Percentiles rank a stretch among this genome's conserved stretches.
Conservation (phyloP, 2,797 vertebrate species). For the Austrolebias charrua region DNA sequence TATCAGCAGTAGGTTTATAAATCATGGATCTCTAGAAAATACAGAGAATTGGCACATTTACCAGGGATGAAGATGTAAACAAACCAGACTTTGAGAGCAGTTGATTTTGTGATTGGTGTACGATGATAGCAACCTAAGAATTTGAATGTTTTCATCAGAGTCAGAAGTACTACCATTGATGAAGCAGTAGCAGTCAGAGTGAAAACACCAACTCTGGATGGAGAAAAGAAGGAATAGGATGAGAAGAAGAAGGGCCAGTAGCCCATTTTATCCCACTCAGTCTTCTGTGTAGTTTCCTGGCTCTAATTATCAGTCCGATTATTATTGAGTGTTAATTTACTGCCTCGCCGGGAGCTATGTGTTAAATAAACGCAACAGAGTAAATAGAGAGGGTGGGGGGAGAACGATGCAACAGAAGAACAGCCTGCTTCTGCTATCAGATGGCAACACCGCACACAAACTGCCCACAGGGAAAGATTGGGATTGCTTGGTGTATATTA, state of each 20-base stretch:
- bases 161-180: not conserved
- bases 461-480: conserved; percentile 51
- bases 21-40: not conserved
- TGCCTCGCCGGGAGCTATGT: conserved; percentile 74
- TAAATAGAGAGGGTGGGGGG: conserved; percentile 60
- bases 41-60: not conserved
- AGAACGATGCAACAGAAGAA: conserved; percentile 34
- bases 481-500: conserved; percentile 40
- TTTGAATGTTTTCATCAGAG: not conserved
- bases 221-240: conserved; percentile 3
- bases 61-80: too few species aligned
- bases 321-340: conserved; percentile 81
- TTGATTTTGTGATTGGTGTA: not conserved
- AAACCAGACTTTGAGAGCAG: not conserved
- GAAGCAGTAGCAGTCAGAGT: conserved; percentile 5
- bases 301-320: conserved; percentile 77
- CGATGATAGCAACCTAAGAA: not conserved
- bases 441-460: conserved; percentile 53
- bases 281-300: conserved; percentile 39
- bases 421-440: conserved; percentile 65
- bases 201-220: conserved; percentile 6
- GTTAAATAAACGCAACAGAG: conserved; percentile 76
- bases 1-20: not conserved
- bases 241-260: conserved; percentile 31
- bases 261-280: conserved; percentile 45